A percentile compares a stretch with the other conserved stretches of the same genome.
These are phyloP conservation scores for Myotis brandtii DNA, from an alignment of 2,113 vertebrate genomes.

Conservation along the genomic window DNA sequence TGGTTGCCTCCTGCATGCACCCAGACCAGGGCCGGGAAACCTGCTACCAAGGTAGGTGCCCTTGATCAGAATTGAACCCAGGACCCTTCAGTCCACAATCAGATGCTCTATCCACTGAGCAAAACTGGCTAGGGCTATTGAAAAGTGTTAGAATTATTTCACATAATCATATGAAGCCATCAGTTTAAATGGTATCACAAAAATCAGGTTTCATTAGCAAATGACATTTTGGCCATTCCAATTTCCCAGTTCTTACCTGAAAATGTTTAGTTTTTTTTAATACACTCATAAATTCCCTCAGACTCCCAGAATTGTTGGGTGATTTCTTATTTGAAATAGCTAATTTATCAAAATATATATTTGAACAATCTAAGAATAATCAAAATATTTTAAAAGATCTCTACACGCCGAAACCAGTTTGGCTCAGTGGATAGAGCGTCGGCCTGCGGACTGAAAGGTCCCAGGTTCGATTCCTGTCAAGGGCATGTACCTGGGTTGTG, in stretches of 20 bases:
- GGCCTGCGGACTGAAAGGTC: too few species aligned
- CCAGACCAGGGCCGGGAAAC: too few species aligned
- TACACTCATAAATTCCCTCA: not conserved
- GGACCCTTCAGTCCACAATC: too few species aligned
- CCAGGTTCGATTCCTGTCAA: too few species aligned
- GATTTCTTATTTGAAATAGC: slow-evolving; percentile 12
- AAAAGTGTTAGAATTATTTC: slow-evolving; percentile 31
- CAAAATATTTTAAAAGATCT: not conserved
- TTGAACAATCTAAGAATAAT: slow-evolving; percentile 9
- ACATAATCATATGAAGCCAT: not conserved
- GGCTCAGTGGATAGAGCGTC: too few species aligned
- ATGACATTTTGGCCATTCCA: not conserved
- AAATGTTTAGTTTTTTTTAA: not conserved
- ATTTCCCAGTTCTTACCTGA: not conserved
- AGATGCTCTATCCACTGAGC: too few species aligned
- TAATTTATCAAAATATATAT: not conserved
- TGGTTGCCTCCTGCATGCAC: too few species aligned
- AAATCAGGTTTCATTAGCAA: not conserved
- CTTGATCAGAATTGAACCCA: too few species aligned
- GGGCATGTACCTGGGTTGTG: too few species aligned
- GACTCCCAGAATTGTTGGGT: not conserved
- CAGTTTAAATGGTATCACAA: not conserved
- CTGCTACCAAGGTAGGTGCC: too few species aligned
- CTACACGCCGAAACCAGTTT: not conserved
- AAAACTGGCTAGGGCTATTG: not conserved